phyloP scores from a whole-genome alignment of 1,140 invertebrate species.

The Anoplolepis gracilipes region DNA sequence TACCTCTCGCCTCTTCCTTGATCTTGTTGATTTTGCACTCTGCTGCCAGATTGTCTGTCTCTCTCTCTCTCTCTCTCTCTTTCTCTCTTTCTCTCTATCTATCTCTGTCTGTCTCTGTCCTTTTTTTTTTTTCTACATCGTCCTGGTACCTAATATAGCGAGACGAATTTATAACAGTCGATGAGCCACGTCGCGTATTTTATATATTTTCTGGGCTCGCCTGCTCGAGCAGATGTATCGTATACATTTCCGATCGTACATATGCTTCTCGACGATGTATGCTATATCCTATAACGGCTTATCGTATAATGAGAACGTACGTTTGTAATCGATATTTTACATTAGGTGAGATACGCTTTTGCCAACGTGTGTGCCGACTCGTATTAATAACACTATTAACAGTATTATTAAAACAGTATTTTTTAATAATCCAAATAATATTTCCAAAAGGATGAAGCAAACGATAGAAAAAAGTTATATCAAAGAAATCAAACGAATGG shows the following conservation, averaged over 20 bases:
- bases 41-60: neutral
- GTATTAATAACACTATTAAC: constrained; percentile 4
- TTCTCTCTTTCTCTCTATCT: constrained; percentile 13
- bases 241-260: constrained; percentile 2
- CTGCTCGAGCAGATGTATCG: constrained; percentile 25
- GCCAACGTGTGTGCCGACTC: neutral
- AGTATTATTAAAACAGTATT: neutral
- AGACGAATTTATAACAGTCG: constrained; percentile 78
- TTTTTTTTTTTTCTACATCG: constrained; percentile 5
- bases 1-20: neutral
- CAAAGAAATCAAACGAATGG: neutral
- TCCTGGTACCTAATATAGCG: constrained; percentile 79
- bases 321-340: constrained; percentile 55
- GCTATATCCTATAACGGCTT: constrained; percentile 40
- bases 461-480: neutral
- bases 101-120: neutral
- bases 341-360: neutral
- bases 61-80: constrained; percentile 20
- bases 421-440: neutral
- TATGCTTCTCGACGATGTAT: neutral
- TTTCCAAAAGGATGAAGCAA: neutral
- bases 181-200: constrained; percentile 57
- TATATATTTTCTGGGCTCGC: constrained; percentile 36
- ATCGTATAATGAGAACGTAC: constrained; percentile 52
- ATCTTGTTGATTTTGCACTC: too few species aligned